A percentile compares a stretch with the other conserved stretches of the same genome.
phyloP scores from a whole-genome alignment of 1,140 invertebrate genomes.

The Stenopsyche tienmushanensis region DNA sequence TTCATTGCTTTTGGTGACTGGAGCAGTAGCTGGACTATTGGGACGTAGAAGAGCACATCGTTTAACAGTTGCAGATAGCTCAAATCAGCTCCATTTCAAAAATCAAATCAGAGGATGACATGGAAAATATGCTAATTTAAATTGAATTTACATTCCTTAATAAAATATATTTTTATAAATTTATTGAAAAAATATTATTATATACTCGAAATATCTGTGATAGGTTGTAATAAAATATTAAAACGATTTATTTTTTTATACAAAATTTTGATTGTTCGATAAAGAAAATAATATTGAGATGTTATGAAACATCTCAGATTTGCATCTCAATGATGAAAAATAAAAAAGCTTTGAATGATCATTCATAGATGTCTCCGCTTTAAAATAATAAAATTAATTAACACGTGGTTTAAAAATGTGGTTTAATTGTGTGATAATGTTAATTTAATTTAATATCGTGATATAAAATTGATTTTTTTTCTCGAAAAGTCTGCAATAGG shows the following conservation, averaged over 20 bases:
- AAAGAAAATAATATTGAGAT: background rate
- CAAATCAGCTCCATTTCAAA: background rate
- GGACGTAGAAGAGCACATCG: constrained; percentile 21
- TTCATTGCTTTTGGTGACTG: constrained; percentile 21
- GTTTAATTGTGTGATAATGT: background rate
- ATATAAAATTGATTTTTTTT: no score
- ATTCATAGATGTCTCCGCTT: background rate
- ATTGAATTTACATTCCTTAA: no score
- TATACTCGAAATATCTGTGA: constrained; percentile 6
- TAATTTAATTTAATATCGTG: no score
- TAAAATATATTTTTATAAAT: background rate
- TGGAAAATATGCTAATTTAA: background rate
- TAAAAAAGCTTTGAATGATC: background rate
- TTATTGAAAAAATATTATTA: background rate
- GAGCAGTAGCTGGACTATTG: constrained; percentile 9
- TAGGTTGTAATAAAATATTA: background rate
- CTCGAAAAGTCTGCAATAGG: no score
- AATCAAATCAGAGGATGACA: no score
- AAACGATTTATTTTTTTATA: background rate
- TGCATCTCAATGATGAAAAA: background rate
- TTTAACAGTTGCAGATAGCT: constrained; percentile 1
- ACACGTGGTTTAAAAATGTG: background rate
- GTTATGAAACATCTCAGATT: background rate
- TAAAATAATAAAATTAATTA: background rate
- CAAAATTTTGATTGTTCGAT: no score